phyloP scores from a whole-genome alignment of 2,888 invertebrate genomes.

The Plusia festucae region DNA sequence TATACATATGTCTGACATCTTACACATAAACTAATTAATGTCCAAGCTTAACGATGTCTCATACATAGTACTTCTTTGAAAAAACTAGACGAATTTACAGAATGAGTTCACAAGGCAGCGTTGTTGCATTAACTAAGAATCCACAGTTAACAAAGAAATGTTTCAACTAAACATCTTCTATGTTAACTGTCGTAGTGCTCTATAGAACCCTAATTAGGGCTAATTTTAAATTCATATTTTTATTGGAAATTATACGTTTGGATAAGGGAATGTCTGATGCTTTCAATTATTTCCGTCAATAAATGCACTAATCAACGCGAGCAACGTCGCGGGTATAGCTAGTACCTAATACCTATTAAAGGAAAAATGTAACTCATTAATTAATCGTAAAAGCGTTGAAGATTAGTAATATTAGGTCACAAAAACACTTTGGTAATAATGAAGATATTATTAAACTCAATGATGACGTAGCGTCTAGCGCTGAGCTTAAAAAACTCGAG shows the following conservation, averaged over 20 bases:
- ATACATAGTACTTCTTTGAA: constrained; percentile 39
- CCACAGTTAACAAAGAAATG: constrained; percentile 43
- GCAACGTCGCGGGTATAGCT: no score
- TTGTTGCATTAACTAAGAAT: no score
- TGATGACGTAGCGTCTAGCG: constrained; percentile 3
- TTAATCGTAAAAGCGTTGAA: constrained; percentile 14
- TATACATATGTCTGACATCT: constrained; percentile 39
- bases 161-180: constrained; percentile 55
- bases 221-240: no score
- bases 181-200: constrained; percentile 55
- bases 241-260: no score
- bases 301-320: no score
- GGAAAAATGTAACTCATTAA: not conserved
- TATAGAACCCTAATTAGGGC: not conserved
- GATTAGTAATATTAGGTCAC: constrained; percentile 14
- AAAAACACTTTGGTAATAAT: constrained; percentile 16
- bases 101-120: constrained; percentile 49
- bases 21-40: constrained; percentile 51
- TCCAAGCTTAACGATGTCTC: constrained; percentile 40
- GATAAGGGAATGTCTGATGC: no score
- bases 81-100: constrained; percentile 52
- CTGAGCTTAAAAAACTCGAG: not conserved
- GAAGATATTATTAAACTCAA: constrained; percentile 21
- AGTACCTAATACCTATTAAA: no score
- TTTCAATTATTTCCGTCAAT: no score